A percentile compares a stretch with the other conserved stretches of the same genome.
Evolutionary conservation across 2,113 vertebrate genomes (phyloP).

Genomic region (Cephalopterus ornatus): DNA sequence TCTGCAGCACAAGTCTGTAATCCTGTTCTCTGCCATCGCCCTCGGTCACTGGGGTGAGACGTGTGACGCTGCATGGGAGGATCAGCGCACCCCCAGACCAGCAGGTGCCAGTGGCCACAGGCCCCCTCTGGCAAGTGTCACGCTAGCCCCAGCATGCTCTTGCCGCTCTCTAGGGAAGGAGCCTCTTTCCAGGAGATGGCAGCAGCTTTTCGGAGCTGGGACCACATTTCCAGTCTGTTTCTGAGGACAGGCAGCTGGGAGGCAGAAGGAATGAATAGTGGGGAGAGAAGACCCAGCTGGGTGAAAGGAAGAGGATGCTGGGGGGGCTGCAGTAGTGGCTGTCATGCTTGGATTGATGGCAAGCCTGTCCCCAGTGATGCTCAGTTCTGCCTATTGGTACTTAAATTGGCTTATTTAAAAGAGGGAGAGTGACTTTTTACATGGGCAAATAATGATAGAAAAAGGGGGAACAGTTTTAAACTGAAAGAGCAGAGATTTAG

Average conservation of each 20-base stretch:
- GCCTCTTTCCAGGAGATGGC: conserved; percentile 63
- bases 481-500: neutral
- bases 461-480: neutral
- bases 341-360: neutral
- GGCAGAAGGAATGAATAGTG: neutral
- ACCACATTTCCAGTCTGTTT: neutral
- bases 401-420: neutral
- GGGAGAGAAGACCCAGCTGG: neutral
- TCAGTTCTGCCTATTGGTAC: neutral
- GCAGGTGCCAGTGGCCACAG: neutral
- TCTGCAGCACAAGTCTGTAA: neutral
- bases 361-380: neutral
- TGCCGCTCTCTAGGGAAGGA: neutral
- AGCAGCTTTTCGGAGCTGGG: conserved; percentile 50
- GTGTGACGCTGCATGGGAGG: neutral
- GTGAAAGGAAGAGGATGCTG: neutral
- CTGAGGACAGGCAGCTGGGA: neutral
- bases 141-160: accelerated
- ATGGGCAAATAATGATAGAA: neutral
- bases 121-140: neutral
- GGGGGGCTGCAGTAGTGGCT: neutral
- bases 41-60: neutral
- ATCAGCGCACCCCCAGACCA: neutral
- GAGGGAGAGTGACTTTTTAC: neutral
- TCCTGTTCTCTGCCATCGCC: neutral